These are phyloP conservation scores for Halcyon chelicuti DNA, from an alignment of 2,797 vertebrate species.

Conservation along the genomic window DNA sequence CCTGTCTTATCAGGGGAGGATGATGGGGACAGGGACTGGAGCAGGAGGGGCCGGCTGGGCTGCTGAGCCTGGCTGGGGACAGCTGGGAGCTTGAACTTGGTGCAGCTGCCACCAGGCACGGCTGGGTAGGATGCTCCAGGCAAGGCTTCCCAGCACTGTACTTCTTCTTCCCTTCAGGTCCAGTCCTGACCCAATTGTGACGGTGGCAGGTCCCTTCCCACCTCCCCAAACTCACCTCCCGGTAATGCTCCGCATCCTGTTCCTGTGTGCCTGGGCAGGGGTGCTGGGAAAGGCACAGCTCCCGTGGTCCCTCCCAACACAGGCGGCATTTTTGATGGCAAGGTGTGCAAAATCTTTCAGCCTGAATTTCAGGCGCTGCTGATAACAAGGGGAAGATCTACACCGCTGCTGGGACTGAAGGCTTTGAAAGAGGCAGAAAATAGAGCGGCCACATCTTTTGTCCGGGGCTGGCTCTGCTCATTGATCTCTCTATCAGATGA, in stretches of 20 bases:
- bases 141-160: rapidly evolving
- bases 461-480: neutral
- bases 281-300: neutral
- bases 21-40: neutral
- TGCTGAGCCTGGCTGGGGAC: neutral
- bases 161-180: neutral
- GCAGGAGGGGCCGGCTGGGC: neutral
- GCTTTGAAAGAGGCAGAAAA: slow-evolving; percentile 7
- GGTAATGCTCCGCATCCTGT: rapidly evolving
- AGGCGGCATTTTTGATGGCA: neutral
- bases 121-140: neutral
- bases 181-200: neutral
- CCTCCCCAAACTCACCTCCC: rapidly evolving
- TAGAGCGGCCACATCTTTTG: neutral
- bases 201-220: neutral
- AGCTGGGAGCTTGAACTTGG: slow-evolving; percentile 21
- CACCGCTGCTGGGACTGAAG: rapidly evolving
- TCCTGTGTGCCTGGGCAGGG: neutral
- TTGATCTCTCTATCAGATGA: slow-evolving; percentile 20
- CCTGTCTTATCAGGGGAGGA: neutral
- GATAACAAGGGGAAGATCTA: neutral
- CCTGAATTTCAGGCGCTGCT: neutral
- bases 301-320: rapidly evolving
- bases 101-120: rapidly evolving
- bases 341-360: neutral